Evolutionary conservation across 2,797 vertebrate genomes (phyloP).

Genomic region (Loriculus beryllinus): DNA sequence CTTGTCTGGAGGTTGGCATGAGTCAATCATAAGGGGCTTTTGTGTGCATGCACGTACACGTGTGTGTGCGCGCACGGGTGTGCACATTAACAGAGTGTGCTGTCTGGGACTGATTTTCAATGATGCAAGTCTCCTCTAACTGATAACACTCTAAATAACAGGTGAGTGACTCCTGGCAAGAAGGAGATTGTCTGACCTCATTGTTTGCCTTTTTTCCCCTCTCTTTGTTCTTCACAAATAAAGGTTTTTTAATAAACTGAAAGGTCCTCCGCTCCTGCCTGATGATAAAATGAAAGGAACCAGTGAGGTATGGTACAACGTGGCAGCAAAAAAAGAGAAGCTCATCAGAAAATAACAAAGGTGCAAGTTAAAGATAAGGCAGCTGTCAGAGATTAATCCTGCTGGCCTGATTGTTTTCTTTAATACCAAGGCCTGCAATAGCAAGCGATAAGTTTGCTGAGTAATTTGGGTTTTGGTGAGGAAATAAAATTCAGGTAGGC

Average conservation of each 20-base stretch:
- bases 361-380: slow-evolving; percentile 99
- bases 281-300: slow-evolving; percentile 98
- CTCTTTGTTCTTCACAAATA: slow-evolving; percentile 99
- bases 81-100: slow-evolving; percentile 57
- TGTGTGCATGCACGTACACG: not conserved
- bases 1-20: slow-evolving; percentile 80
- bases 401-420: slow-evolving; percentile 99
- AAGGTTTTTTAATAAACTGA: slow-evolving; percentile 99
- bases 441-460: slow-evolving; percentile 99
- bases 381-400: slow-evolving; percentile 99
- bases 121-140: slow-evolving; percentile 81
- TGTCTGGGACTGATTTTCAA: slow-evolving; percentile 79
- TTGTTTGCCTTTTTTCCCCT: slow-evolving; percentile 94
- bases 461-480: slow-evolving; percentile 99
- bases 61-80: not conserved
- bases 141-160: slow-evolving; percentile 98
- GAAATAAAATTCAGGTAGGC: slow-evolving; percentile 99
- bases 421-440: slow-evolving; percentile 99
- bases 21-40: slow-evolving; percentile 73
- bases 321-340: slow-evolving; percentile 91
- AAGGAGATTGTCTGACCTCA: slow-evolving; percentile 99
- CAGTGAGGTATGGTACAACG: slow-evolving; percentile 99
- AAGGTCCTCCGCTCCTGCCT: slow-evolving; percentile 93
- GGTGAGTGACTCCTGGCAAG: slow-evolving; percentile 98
- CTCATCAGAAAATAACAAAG: slow-evolving; percentile 99